These are phyloP conservation scores for Gavia stellata DNA, from an alignment of 2,113 vertebrate species.

Conservation along the genomic window DNA sequence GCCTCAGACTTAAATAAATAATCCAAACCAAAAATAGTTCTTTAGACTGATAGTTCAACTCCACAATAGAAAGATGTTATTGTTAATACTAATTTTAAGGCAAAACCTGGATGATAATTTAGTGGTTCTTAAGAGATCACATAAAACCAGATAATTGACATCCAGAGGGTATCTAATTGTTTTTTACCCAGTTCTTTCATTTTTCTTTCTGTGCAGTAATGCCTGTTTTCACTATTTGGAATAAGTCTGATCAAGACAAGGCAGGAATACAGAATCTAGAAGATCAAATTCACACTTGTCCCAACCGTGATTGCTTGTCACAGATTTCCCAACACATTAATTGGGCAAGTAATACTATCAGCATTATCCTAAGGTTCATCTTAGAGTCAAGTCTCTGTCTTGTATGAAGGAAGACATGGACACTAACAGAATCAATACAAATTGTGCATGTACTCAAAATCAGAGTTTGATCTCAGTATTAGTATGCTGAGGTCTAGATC, in stretches of 20 bases:
- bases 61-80: neutral
- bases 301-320: neutral
- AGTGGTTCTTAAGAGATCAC: neutral
- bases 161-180: neutral
- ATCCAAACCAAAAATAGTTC: neutral
- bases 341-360: neutral
- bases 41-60: neutral
- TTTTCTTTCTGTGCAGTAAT: neutral
- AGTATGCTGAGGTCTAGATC: neutral
- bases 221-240: neutral
- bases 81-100: neutral
- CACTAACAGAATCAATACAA: neutral
- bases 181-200: neutral
- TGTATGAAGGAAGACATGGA: neutral
- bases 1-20: slow-evolving; percentile 47
- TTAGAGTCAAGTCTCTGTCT: neutral
- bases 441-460: neutral
- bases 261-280: neutral
- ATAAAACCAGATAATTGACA: neutral
- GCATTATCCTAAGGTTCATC: neutral
- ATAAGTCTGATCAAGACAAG: neutral
- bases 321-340: neutral
- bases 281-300: neutral
- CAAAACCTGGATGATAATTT: neutral
- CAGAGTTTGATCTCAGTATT: neutral